A percentile compares a stretch with the other conserved stretches of the same genome.
Evolutionary conservation across 2,888 invertebrate species (phyloP).

Genomic region (Epsilonema sp.): DNA sequence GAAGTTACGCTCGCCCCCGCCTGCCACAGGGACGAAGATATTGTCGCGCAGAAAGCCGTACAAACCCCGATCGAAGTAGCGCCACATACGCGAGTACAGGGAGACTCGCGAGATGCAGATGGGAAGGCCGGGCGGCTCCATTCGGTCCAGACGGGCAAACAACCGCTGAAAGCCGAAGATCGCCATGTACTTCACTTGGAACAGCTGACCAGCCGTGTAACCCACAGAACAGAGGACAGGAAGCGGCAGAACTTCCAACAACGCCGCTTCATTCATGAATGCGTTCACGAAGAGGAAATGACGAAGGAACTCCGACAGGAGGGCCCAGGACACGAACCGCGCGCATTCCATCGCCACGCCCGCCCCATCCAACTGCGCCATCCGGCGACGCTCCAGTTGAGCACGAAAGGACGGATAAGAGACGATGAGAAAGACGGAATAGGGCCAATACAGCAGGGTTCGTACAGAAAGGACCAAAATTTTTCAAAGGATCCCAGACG

Average conservation of each 20-base stretch:
- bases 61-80: conserved; percentile 75
- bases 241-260: neutral
- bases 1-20: conserved; percentile 27
- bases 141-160: conserved; percentile 44
- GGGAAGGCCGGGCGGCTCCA: conserved; percentile 50
- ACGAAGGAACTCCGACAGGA: conserved; percentile 47
- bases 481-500: too few species aligned
- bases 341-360: conserved; percentile 9
- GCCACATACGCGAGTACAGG: conserved; percentile 90
- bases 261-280: conserved; percentile 43
- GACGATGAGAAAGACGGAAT: conserved; percentile 6
- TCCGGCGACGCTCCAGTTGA: neutral
- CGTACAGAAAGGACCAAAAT: too few species aligned
- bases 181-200: conserved; percentile 71
- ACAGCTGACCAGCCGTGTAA: conserved; percentile 72
- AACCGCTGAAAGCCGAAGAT: conserved; percentile 61
- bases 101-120: conserved; percentile 74
- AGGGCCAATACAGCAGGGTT: conserved; percentile 6
- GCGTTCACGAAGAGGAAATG: conserved; percentile 66
- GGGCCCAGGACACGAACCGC: conserved; percentile 46
- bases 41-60: conserved; percentile 57
- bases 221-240: conserved; percentile 36
- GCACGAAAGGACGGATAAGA: conserved; percentile 1
- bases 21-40: conserved; percentile 50
- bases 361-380: neutral